phyloP scores from a whole-genome alignment of 35 echinoderm and acorn worm species.

The Holothuria glaberrima region DNA sequence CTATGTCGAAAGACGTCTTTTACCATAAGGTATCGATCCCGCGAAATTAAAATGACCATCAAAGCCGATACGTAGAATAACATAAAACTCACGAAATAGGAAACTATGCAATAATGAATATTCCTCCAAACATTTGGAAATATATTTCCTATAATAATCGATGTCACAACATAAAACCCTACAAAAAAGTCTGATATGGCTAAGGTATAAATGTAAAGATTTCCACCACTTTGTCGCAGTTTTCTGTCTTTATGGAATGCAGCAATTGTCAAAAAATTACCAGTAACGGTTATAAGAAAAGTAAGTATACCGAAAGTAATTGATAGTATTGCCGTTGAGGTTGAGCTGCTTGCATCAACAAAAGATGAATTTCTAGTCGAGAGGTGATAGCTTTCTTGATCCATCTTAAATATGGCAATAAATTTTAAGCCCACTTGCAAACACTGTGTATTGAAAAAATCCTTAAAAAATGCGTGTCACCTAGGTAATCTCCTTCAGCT shows the following conservation, averaged over 20 bases:
- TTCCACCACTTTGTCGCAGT: background rate
- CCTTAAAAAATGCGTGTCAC: no score
- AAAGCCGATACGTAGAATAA: background rate
- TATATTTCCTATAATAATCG: background rate
- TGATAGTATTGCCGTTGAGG: no score
- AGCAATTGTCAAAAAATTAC: slow-evolving; percentile 10
- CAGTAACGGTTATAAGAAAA: background rate
- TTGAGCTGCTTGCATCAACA: no score
- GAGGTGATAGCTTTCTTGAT: no score
- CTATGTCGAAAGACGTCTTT: slow-evolving; percentile 21
- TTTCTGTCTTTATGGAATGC: slow-evolving; percentile 12
- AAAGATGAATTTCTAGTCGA: no score
- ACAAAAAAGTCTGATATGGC: slow-evolving; percentile 9
- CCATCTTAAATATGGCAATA: no score
- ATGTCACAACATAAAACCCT: background rate
- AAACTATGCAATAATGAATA: background rate
- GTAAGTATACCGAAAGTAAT: no score
- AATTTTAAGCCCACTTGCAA: no score
- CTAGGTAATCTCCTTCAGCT: no score
- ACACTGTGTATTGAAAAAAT: no score
- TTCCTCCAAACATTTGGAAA: background rate
- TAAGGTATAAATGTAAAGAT: background rate
- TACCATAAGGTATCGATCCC: slow-evolving; percentile 13
- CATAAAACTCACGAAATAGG: background rate
- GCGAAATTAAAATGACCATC: slow-evolving; percentile 24